These are phyloP conservation scores for Watsonalla binaria DNA, from an alignment of 2,888 invertebrate genomes.

Conservation along the genomic window DNA sequence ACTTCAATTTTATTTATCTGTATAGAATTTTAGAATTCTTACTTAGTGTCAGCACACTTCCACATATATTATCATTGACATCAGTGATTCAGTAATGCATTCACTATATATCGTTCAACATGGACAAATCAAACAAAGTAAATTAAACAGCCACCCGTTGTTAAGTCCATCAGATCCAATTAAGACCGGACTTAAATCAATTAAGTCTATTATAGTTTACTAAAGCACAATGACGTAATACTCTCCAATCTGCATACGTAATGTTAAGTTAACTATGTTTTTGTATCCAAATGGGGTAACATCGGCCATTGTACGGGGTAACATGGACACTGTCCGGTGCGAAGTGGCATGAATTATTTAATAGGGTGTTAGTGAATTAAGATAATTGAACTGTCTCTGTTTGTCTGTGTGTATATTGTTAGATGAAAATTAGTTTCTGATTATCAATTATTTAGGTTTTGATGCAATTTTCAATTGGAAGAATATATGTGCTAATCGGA, in stretches of 20 bases:
- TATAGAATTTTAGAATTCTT: too few relatives aligned
- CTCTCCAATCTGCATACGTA: constrained; percentile 66
- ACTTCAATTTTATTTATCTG: too few relatives aligned
- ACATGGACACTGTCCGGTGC: constrained; percentile 32
- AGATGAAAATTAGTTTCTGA: too few relatives aligned
- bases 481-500: not conserved
- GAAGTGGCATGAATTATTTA: constrained; percentile 62
- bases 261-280: constrained; percentile 56
- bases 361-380: constrained; percentile 37
- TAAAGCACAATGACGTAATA: constrained; percentile 43
- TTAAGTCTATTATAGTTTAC: constrained; percentile 17
- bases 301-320: not conserved
- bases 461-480: not conserved
- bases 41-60: too few relatives aligned
- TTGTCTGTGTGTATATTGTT: constrained; percentile 5
- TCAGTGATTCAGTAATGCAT: too few relatives aligned
- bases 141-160: not conserved
- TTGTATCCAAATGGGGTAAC: constrained; percentile 23
- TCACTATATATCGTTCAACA: not conserved
- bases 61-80: too few relatives aligned
- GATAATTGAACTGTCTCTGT: constrained; percentile 33
- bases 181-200: constrained; percentile 15
- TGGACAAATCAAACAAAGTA: not conserved
- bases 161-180: not conserved
- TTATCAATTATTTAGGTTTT: too few relatives aligned